These are phyloP conservation scores for Pollicipes pollicipes DNA, from an alignment of 1,140 invertebrate species.

Conservation along the genomic window DNA sequence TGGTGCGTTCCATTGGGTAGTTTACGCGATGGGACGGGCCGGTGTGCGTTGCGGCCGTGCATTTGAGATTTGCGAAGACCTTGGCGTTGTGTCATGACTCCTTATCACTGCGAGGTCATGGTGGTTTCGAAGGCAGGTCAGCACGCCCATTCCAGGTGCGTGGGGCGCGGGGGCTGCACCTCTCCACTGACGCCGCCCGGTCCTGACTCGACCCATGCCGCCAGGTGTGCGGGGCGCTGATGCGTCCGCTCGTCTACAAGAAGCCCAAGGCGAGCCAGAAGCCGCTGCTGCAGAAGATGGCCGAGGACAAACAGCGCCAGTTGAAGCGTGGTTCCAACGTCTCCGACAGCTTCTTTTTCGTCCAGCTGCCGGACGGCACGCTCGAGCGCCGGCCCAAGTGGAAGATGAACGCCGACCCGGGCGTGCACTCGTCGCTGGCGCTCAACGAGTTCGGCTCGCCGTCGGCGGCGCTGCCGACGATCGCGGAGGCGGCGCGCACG, in stretches of 20 bases:
- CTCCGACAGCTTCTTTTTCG: slow-evolving; percentile 68
- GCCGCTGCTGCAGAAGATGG: slow-evolving; percentile 55
- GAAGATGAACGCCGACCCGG: slow-evolving; percentile 59
- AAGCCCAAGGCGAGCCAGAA: slow-evolving; percentile 33
- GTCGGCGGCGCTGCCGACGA: slow-evolving; percentile 58
- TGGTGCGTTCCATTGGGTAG: slow-evolving; percentile 30
- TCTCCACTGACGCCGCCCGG: too few species aligned
- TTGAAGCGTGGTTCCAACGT: slow-evolving; percentile 70
- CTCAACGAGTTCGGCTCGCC: slow-evolving; percentile 39
- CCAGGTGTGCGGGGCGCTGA: slow-evolving; percentile 71
- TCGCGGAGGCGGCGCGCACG: slow-evolving; percentile 43
- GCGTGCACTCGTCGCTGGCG: slow-evolving; percentile 77
- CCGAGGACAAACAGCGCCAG: slow-evolving; percentile 55
- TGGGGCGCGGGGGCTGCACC: too few species aligned
- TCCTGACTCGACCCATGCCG: too few species aligned
- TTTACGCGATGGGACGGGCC: too few species aligned
- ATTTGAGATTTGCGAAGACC: too few species aligned
- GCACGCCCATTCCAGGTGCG: too few species aligned
- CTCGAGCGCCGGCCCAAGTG: slow-evolving; percentile 65
- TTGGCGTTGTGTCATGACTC: too few species aligned
- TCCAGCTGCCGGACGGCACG: slow-evolving; percentile 69
- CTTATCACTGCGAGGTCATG: too few species aligned
- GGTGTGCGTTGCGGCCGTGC: too few species aligned
- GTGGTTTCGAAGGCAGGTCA: too few species aligned
- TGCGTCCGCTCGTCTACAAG: slow-evolving; percentile 60